Evolutionary conservation across 92 coral and sea anemone species (phyloP), one percentile per base, ranked within the genome.

Genomic region (Paragorgia papillata): DNA sequence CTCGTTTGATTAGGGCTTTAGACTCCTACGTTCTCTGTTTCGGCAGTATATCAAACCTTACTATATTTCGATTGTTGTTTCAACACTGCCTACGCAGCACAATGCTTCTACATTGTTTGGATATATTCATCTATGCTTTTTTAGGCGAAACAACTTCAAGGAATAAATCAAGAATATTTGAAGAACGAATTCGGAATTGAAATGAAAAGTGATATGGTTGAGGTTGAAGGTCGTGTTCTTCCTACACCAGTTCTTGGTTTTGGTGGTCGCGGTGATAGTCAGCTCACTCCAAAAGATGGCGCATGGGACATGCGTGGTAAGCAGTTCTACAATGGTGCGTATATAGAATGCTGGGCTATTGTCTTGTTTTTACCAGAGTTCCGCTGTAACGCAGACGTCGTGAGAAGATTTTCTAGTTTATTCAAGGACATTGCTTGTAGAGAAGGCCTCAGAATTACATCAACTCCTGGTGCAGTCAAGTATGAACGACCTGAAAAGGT

Each of bases 171-270:
- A 14, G 48, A 69, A 9, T 93, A 86, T 61, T 53, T 93, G 28
- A 66, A 21, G 22, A 64, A 80, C 0, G 87, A 93, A 66, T 93
- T 85, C 85, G 85, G 87, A 26, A 90, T 89, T 77, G 39, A 84
- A n/a, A 82, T 93, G 82, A 86, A 79, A 51, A 71, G 84, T 17
- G 65, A 83, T 9, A 86, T 90, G 96, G 93, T 74, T n/a, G 70
- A 64, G 21, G 92, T 93, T 12, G 79, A 79, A 2, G 97, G 96
- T 8, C 71, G 96, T 22, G 96, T 93, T n/a, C 88, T 93, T 0
- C 87, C 89, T 15, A 35, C 97, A 12, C 97, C 97, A 3, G 35
- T 28, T 65, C 70, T 93, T 50, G 66, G 74, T 27, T 79, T 93
- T 1, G 97, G 96, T 7, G 80, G 84, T 17, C 46, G 39, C 1